Evolutionary conservation across 2,797 vertebrate genomes (phyloP).

Genomic region (Mionectes olivaceus): DNA sequence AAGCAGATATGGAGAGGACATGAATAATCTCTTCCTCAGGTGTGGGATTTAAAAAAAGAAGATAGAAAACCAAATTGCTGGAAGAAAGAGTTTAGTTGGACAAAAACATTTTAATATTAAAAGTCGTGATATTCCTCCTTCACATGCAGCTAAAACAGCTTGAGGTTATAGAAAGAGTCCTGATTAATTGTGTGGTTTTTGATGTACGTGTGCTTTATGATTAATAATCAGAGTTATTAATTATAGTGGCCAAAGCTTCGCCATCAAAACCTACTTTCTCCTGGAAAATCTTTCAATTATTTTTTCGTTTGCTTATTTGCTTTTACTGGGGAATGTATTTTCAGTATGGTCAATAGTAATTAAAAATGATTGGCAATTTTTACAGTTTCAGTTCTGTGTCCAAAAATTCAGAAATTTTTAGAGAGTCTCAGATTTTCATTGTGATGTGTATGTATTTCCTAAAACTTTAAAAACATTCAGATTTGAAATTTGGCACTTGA

Average conservation of each 20-base stretch:
- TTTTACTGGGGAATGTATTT: not conserved
- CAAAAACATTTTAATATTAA: not conserved
- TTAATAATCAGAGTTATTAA: not conserved
- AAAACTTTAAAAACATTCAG: not conserved
- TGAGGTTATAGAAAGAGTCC: not conserved
- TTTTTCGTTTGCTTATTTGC: not conserved
- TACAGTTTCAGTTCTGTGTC: not conserved
- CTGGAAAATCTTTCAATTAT: not conserved
- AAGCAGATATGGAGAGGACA: not conserved
- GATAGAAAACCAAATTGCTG: not conserved
- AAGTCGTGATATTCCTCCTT: not conserved
- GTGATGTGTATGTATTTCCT: not conserved
- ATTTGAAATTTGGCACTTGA: not conserved
- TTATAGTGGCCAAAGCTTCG: not conserved
- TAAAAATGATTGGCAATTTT: not conserved
- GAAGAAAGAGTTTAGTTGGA: not conserved
- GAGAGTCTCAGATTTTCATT: not conserved
- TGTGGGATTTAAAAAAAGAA: not conserved
- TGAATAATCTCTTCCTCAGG: not conserved
- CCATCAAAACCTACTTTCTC: not conserved
- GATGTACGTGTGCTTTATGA: not conserved
- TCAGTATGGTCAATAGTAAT: not conserved
- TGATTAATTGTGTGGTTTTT: not conserved
- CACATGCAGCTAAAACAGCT: not conserved
- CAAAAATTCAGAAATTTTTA: not conserved